Evolutionary conservation across 2,113 vertebrate genomes (phyloP), one percentile per base, ranked within the genome.

Genomic region (Orcinus orca): DNA sequence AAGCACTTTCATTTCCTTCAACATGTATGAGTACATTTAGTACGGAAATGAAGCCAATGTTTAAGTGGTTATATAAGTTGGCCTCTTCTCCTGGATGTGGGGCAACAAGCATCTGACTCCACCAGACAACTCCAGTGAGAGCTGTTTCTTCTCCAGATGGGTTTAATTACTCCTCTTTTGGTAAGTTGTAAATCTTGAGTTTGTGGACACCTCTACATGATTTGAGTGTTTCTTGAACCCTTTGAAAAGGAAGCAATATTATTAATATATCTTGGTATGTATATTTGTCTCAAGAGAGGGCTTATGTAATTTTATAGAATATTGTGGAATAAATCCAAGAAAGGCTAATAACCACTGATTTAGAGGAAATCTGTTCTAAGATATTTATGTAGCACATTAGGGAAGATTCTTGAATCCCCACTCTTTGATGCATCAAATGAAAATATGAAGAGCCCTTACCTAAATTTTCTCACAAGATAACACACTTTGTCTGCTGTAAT

Each of bases 1-100:
- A 65, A 88, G 92, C 96, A 91, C 65, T 98, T 97, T 96, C 88
- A 98, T 90, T 97, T 74, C 90, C n/a, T 97, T 96, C 91, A 92
- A 97, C 96, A 90, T 53, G 87, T 96, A 95, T 67, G 90, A 79
- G 90, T 90, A 96, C 80, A 97, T 97, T 97, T 96, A 93, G 86
- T 98, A 96, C n/a, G 17, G 15, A 95, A 97, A 60, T 73, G 83
- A 96, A 92, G 44, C 74, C 97, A 96, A 96, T 96, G 95, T 97
- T 98, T 97, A 96, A 94, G 73, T 92, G 38, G 62, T 96, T 98
- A 95, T 92, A 97, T 96, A 96, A 98, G 55, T 63, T 67, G 62
- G 82, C 33, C 50, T 86, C 79, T 70, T 80, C 82, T 96, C 60
- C 20, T 76, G 26, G 17, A 65, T 93, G 88, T 93, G 55, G 50